Conservation (phyloP, 2,797 vertebrate species). For the Anguilla marmorata region DNA sequence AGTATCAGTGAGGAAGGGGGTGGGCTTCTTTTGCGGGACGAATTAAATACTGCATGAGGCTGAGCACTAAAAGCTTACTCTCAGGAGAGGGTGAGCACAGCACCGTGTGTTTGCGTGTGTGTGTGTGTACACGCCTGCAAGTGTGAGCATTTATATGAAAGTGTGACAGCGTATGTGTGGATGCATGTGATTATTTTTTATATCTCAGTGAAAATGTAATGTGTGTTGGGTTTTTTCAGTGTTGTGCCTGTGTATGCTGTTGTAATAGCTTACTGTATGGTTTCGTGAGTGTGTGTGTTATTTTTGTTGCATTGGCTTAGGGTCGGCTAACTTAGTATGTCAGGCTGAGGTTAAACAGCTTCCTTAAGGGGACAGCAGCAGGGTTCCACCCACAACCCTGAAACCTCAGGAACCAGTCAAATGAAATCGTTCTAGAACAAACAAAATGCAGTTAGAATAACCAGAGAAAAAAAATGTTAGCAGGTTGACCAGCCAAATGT, state of each 20-base stretch:
- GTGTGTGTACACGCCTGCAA: background rate
- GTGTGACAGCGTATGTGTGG: slow-evolving; percentile 12
- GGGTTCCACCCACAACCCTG: background rate
- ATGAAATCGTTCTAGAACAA: background rate
- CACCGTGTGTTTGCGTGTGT: slow-evolving; percentile 64
- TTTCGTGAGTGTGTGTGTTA: background rate
- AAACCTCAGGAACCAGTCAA: background rate
- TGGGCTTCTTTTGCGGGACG: slow-evolving; percentile 79
- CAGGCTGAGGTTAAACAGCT: background rate
- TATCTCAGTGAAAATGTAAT: background rate
- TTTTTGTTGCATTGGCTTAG: background rate
- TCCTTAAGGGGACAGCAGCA: background rate
- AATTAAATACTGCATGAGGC: slow-evolving; percentile 86
- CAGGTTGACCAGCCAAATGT: background rate
- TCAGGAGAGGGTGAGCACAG: slow-evolving; percentile 61
- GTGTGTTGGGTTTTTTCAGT: background rate
- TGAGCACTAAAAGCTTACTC: slow-evolving; percentile 82
- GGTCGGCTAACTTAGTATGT: background rate
- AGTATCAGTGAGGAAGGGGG: slow-evolving; percentile 46
- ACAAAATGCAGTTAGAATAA: background rate
- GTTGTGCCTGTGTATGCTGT: background rate
- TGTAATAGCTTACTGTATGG: background rate
- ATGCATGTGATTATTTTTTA: background rate
- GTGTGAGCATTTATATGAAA: background rate
- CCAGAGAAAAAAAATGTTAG: background rate